A percentile compares a stretch with the other conserved stretches of the same genome.
phyloP scores from a whole-genome alignment of 2,888 invertebrate species.

The Cryptocephalus primarius region DNA sequence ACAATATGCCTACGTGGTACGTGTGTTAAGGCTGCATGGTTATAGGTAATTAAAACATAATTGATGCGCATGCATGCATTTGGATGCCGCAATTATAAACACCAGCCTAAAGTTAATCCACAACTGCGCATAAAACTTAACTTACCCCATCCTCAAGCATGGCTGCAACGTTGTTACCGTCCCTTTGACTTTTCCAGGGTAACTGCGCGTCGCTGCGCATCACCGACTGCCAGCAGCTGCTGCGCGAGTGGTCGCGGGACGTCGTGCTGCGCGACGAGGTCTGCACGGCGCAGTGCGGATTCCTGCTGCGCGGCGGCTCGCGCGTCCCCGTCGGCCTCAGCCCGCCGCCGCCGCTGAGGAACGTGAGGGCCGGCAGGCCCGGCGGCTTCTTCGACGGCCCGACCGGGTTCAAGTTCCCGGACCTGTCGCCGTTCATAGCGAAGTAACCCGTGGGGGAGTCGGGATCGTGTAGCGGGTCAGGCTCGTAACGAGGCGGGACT shows the following conservation, averaged over 20 bases:
- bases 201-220: conserved; percentile 82
- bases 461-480: background rate
- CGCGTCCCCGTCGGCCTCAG: conserved; percentile 24
- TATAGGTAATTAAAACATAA: no score
- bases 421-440: conserved; percentile 57
- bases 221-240: conserved; percentile 73
- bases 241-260: conserved; percentile 74
- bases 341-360: conserved; percentile 28
- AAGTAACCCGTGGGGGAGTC: no score
- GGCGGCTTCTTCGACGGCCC: conserved; percentile 36
- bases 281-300: conserved; percentile 83
- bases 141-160: no score
- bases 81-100: no score
- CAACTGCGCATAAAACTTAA: no score
- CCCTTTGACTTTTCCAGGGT: conserved; percentile 50
- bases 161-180: no score
- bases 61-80: no score
- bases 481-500: background rate
- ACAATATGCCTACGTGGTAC: no score
- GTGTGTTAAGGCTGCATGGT: no score
- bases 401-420: conserved; percentile 64
- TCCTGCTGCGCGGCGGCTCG: conserved; percentile 43
- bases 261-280: conserved; percentile 77
- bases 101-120: no score
- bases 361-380: conserved; percentile 16